phyloP scores from a whole-genome alignment of 2,797 vertebrate species.

The Amniataba percoides region DNA sequence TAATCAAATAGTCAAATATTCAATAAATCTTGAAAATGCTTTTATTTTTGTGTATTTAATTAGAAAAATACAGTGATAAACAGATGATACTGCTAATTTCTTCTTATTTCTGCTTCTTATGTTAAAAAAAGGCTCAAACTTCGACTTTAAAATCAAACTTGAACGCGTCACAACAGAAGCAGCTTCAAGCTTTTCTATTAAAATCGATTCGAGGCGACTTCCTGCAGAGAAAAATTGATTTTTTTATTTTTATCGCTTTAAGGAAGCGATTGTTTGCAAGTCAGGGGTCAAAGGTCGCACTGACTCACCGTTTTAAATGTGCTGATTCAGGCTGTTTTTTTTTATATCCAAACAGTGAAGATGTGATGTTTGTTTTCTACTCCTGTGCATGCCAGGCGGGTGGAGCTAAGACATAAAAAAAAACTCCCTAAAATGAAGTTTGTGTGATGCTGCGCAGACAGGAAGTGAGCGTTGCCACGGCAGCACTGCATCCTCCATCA shows the following conservation, averaged over 20 bases:
- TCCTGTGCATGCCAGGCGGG: background rate
- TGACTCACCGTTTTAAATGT: slow-evolving; percentile 7
- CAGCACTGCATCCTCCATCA: slow-evolving; percentile 4
- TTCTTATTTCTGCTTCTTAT: too few relatives aligned
- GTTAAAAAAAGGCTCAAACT: too few relatives aligned
- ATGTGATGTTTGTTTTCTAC: slow-evolving; percentile 13
- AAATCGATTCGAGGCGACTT: background rate
- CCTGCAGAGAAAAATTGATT: slow-evolving; percentile 5
- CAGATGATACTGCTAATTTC: background rate
- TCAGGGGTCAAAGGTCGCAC: slow-evolving; percentile 25
- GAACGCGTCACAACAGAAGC: background rate
- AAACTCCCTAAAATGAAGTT: background rate
- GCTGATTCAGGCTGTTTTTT: slow-evolving; percentile 19
- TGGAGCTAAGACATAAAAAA: background rate
- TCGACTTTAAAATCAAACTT: background rate
- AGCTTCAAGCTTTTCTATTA: background rate
- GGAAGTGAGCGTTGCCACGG: background rate
- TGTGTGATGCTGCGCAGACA: background rate
- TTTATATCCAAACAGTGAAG: too few relatives aligned
- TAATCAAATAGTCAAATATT: background rate
- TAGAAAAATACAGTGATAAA: background rate
- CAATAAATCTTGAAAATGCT: too few relatives aligned
- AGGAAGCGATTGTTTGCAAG: background rate
- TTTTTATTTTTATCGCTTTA: background rate
- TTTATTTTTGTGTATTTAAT: background rate